Evolutionary conservation across 1,140 invertebrate species (phyloP).

Genomic region (Tetramorium simillimum): DNA sequence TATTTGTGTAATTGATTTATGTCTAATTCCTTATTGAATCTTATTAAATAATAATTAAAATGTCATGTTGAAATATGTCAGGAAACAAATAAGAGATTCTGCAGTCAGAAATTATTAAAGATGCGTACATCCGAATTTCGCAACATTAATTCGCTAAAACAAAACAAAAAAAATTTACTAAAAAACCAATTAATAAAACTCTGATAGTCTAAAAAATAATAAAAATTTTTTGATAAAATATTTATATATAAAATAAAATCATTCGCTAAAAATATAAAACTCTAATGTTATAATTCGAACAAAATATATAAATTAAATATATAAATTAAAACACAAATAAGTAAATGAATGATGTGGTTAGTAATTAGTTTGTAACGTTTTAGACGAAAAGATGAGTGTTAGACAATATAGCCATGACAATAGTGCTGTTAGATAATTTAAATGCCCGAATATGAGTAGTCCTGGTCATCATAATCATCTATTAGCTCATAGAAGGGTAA

Average conservation of each 20-base stretch:
- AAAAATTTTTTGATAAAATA: conserved; percentile 37
- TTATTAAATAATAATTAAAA: conserved; percentile 54
- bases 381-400: conserved; percentile 32
- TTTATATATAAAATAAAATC: conserved; percentile 35
- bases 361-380: neutral
- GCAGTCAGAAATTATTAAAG: conserved; percentile 40
- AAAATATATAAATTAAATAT: neutral
- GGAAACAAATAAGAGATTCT: conserved; percentile 55
- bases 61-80: neutral
- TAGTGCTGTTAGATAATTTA: conserved; percentile 1
- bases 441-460: conserved; percentile 63
- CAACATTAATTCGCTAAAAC: conserved; percentile 72
- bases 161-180: conserved; percentile 67
- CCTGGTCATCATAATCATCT: conserved; percentile 64
- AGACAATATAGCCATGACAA: neutral
- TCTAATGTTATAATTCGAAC: conserved; percentile 24
- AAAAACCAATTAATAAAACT: conserved; percentile 53
- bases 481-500: conserved; percentile 70
- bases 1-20: conserved; percentile 5
- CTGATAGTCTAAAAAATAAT: conserved; percentile 34
- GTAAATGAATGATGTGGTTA: conserved; percentile 10
- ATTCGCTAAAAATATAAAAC: conserved; percentile 48
- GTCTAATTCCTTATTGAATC: neutral
- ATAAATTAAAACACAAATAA: conserved; percentile 21
- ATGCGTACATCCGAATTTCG: conserved; percentile 58